Evolutionary conservation across 1,140 invertebrate species (phyloP).

Genomic region (Eulimnadia texana): DNA sequence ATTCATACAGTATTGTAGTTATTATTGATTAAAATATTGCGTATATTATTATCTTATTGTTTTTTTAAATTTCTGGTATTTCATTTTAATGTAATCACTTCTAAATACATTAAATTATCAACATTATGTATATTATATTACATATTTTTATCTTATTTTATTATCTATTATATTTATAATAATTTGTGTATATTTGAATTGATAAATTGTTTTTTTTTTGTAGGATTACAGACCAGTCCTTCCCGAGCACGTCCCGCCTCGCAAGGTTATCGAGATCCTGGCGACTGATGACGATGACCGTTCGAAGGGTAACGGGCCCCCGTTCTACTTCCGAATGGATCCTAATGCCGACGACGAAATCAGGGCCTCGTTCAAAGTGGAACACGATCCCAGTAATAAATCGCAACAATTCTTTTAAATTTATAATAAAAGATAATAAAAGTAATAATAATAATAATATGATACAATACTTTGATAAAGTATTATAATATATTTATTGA

Average conservation of each 20-base stretch:
- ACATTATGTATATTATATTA: too few species aligned
- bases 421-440: slow-evolving; percentile 5
- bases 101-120: too few species aligned
- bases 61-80: slow-evolving; percentile 18
- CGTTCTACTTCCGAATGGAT: slow-evolving; percentile 83
- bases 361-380: slow-evolving; percentile 80
- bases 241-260: slow-evolving; percentile 72
- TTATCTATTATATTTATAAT: too few species aligned
- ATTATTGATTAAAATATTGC: too few species aligned
- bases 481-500: too few species aligned
- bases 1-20: too few species aligned
- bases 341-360: slow-evolving; percentile 84
- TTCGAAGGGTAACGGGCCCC: slow-evolving; percentile 84
- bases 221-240: slow-evolving; percentile 85
- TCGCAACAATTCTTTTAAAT: background rate
- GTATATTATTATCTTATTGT: too few species aligned
- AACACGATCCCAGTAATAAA: slow-evolving; percentile 79
- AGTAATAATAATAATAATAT: background rate
- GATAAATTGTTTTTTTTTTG: too few species aligned
- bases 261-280: slow-evolving; percentile 80
- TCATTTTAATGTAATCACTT: slow-evolving; percentile 5
- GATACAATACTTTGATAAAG: too few species aligned
- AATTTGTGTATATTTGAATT: too few species aligned
- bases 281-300: slow-evolving; percentile 90
- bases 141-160: too few species aligned